phyloP scores from a whole-genome alignment of 2,797 vertebrate genomes.

The Pristis pectinata region DNA sequence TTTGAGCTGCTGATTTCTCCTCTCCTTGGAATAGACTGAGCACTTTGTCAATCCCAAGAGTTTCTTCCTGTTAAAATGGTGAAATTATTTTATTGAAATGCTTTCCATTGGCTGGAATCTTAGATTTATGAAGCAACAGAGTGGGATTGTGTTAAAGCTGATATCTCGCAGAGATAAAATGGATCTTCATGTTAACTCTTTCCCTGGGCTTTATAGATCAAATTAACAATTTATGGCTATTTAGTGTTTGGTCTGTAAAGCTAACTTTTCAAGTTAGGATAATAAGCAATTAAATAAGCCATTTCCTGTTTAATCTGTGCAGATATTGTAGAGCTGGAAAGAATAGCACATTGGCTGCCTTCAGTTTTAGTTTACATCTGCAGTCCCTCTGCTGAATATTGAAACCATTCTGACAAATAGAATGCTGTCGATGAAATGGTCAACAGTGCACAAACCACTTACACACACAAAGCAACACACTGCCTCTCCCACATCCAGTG shows the following conservation, averaged over 20 bases:
- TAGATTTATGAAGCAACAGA: conserved; percentile 58
- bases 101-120: conserved; percentile 62
- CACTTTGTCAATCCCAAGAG: conserved; percentile 61
- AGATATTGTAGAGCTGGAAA: neutral
- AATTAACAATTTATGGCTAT: neutral
- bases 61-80: conserved; percentile 61
- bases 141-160: conserved; percentile 48
- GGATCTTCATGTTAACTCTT: conserved; percentile 12
- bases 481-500: neutral
- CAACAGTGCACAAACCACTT: neutral
- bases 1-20: conserved; percentile 74
- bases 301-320: neutral
- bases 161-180: conserved; percentile 6
- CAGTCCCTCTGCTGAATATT: neutral
- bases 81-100: conserved; percentile 71
- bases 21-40: conserved; percentile 69
- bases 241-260: neutral
- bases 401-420: neutral
- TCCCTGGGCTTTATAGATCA: neutral
- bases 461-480: too few species aligned
- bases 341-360: too few species aligned
- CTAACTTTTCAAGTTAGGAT: neutral
- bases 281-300: conserved; percentile 1
- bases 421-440: too few species aligned
- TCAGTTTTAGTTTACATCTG: neutral